Conservation (phyloP, 2,797 vertebrate genomes). For the Peromyscus eremicus region DNA sequence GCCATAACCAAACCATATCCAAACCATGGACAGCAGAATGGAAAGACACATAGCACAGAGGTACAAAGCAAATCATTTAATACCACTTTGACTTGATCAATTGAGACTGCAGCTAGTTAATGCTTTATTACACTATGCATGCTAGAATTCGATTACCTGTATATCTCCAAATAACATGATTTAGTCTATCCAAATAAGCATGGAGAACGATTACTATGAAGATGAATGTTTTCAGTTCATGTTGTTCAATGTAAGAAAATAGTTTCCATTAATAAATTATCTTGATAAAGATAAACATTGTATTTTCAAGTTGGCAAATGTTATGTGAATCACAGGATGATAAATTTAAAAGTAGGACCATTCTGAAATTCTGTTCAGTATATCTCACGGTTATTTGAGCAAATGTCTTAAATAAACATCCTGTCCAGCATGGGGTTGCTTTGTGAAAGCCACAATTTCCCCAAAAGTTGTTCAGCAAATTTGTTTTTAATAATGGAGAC, state of each 20-base stretch:
- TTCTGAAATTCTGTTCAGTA: constrained; percentile 37
- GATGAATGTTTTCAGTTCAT: not conserved
- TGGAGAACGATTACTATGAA: not conserved
- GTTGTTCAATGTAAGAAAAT: constrained; percentile 46
- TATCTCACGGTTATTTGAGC: constrained; percentile 64
- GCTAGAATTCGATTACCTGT: not conserved
- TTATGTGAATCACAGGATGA: not conserved
- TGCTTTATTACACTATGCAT: not conserved
- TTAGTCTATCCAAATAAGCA: not conserved
- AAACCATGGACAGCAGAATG: not conserved
- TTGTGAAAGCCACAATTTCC: constrained; percentile 66
- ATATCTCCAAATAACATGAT: not conserved
- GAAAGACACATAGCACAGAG: not conserved
- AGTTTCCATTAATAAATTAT: constrained; percentile 31
- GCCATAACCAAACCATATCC: not conserved
- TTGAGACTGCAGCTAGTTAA: not conserved
- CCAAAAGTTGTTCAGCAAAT: constrained; percentile 50
- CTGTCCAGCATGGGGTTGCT: constrained; percentile 58
- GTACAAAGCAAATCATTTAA: not conserved
- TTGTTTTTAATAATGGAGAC: constrained; percentile 74
- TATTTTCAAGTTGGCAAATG: constrained; percentile 45
- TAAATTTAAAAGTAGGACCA: constrained; percentile 38
- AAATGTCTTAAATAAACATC: constrained; percentile 78
- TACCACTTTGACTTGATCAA: not conserved
- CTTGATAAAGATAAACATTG: constrained; percentile 39